These are phyloP conservation scores for Slavum lentiscoides DNA, from an alignment of 2,888 invertebrate genomes.

Conservation along the genomic window DNA sequence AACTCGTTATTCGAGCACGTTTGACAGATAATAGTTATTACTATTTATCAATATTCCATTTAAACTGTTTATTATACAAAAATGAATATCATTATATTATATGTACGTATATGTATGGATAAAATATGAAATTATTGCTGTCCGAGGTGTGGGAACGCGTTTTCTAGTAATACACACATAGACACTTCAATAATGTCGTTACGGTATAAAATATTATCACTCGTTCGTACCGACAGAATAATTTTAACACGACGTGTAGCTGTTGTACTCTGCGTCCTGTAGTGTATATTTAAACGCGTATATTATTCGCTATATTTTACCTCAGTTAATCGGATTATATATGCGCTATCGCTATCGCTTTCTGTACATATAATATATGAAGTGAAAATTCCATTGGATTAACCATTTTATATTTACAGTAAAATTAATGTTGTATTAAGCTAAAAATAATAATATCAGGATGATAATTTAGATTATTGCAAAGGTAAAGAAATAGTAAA, in stretches of 20 bases:
- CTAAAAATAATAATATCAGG: no score
- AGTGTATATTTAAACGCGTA: no score
- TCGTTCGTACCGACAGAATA: background rate
- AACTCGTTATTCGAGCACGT: background rate
- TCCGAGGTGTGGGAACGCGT: conserved; percentile 21
- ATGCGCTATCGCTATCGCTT: no score
- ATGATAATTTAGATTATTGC: no score
- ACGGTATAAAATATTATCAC: background rate
- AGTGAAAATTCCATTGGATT: no score
- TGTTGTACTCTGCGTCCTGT: no score
- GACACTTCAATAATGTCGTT: conserved; percentile 11
- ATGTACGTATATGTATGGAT: background rate
- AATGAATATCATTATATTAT: background rate
- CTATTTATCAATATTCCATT: conserved; percentile 19
- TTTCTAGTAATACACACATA: conserved; percentile 1
- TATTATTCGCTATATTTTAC: background rate
- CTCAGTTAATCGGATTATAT: background rate
- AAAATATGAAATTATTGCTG: conserved; percentile 11
- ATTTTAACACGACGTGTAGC: background rate
- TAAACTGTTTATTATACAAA: background rate
- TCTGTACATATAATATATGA: no score
- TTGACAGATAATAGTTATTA: background rate
- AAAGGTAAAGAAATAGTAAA: no score
- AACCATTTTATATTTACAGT: no score
- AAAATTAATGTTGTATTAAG: no score